These are phyloP conservation scores for Sericinus montela DNA, from an alignment of 2,888 invertebrate species.

Conservation along the genomic window DNA sequence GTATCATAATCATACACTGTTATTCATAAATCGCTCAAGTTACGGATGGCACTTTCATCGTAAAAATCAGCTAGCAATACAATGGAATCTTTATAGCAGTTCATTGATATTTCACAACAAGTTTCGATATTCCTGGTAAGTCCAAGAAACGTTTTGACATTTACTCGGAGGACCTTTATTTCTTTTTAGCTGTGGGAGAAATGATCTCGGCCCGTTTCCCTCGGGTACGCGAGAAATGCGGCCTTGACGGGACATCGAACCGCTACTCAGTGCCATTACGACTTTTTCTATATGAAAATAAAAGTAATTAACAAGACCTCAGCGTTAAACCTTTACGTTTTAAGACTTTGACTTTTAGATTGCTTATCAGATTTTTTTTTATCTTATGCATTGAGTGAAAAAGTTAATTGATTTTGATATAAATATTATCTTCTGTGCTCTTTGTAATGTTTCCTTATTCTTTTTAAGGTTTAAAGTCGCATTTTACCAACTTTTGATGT, in stretches of 20 bases:
- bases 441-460: too few relatives aligned
- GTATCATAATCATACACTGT: too few relatives aligned
- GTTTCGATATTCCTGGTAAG: conserved; percentile 18
- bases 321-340: conserved; percentile 1
- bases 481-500: too few relatives aligned
- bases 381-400: too few relatives aligned
- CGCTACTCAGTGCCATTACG: conserved; percentile 33
- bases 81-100: background rate
- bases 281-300: conserved; percentile 42
- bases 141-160: conserved; percentile 32
- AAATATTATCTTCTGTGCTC: too few relatives aligned
- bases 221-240: conserved; percentile 53
- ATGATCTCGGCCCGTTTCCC: conserved; percentile 59
- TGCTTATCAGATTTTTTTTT: too few relatives aligned
- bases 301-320: conserved; percentile 25
- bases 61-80: background rate
- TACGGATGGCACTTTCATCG: background rate
- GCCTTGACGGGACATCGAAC: conserved; percentile 64
- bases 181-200: conserved; percentile 55
- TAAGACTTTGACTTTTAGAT: background rate
- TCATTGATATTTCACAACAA: conserved; percentile 16
- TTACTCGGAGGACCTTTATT: conserved; percentile 33
- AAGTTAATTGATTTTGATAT: too few relatives aligned
- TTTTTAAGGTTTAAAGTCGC: too few relatives aligned
- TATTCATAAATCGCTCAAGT: too few relatives aligned